Evolutionary conservation across 2,888 invertebrate species (phyloP), one percentile per base, ranked within the genome.

Genomic region (Leucoptera coffeella): DNA sequence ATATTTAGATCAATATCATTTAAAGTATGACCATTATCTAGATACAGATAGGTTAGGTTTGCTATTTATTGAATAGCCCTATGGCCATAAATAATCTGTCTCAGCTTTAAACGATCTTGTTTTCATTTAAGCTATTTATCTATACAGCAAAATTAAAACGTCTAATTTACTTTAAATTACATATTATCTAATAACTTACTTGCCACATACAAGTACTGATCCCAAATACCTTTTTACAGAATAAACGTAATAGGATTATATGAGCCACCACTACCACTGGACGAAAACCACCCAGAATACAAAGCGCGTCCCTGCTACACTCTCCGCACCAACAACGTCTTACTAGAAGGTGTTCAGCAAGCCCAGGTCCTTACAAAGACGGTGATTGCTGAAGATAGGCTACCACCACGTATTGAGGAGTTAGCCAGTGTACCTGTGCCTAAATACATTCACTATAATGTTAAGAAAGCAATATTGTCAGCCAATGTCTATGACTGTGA

Each of bases 331-430:
- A 53, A 65, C 17, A 80, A 77, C 53, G 78, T 84, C 6, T 55
- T 87, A 3, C 42, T 86, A 14, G 78, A 81, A 55, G 92, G 90
- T 8, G 42, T 84, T 26, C 50, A 73, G 2, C 92, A 93, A 61
- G 88, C 88, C 1, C 81, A 85, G 56, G 59, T 82, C n/a, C 56
- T 93, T 4, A 86, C 87, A 3, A 92, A 92, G 45, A 78, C 87
- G 2, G 55, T 88, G 4, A 65, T 77, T 45, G 52, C 80, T 30
- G 57, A 78, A 35, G 56, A 77, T 21, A 73, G 58, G 30, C 58
- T 87, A 27, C 85, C 86, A 1, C 57, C 73, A 6, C 62, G 56
- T 34, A 58, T 83, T 28, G 64, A 77, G 42, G 71, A 75, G 29
- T 42, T 64, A 4, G 57, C 74, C 8, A 45, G 53, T 19, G 42